Conservation (phyloP, 2,113 vertebrate species). For the Chaenogobius annularis region DNA sequence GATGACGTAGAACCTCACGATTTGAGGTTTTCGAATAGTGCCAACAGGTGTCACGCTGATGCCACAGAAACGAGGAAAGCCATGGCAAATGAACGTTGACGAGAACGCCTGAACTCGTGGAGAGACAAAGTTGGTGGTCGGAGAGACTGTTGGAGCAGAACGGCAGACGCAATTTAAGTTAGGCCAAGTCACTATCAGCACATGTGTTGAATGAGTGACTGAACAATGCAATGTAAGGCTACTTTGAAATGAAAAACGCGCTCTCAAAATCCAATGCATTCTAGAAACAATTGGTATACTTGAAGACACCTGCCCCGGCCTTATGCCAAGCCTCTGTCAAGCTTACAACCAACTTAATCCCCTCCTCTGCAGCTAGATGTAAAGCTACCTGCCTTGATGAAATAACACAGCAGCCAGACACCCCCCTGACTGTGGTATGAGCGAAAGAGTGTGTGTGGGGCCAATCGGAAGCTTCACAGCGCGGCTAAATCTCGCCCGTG, state of each 20-base stretch:
- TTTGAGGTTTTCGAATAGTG: too few relatives aligned
- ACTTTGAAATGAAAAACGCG: neutral
- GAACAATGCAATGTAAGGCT: too few relatives aligned
- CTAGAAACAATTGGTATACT: neutral
- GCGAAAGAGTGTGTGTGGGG: slow-evolving; percentile 18
- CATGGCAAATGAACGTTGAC: too few relatives aligned
- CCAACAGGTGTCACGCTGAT: too few relatives aligned
- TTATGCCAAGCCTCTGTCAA: slow-evolving; percentile 53
- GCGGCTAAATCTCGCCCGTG: slow-evolving; percentile 62
- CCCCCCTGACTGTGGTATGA: slow-evolving; percentile 1
- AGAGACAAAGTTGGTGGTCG: too few relatives aligned
- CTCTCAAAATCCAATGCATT: neutral
- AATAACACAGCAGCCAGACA: slow-evolving; percentile 25
- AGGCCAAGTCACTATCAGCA: too few relatives aligned
- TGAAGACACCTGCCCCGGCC: slow-evolving; percentile 21
- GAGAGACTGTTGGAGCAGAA: too few relatives aligned
- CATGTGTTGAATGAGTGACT: too few relatives aligned
- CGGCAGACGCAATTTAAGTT: too few relatives aligned
- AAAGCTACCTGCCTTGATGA: slow-evolving; percentile 52
- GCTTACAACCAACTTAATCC: slow-evolving; percentile 45
- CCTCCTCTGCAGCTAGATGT: slow-evolving; percentile 15
- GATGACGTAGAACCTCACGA: too few relatives aligned
- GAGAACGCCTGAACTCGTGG: too few relatives aligned
- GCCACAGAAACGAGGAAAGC: too few relatives aligned
- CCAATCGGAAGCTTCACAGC: slow-evolving; percentile 55